Evolutionary conservation across 1,140 invertebrate genomes (phyloP).

Genomic region (Drosophila kikkawai): DNA sequence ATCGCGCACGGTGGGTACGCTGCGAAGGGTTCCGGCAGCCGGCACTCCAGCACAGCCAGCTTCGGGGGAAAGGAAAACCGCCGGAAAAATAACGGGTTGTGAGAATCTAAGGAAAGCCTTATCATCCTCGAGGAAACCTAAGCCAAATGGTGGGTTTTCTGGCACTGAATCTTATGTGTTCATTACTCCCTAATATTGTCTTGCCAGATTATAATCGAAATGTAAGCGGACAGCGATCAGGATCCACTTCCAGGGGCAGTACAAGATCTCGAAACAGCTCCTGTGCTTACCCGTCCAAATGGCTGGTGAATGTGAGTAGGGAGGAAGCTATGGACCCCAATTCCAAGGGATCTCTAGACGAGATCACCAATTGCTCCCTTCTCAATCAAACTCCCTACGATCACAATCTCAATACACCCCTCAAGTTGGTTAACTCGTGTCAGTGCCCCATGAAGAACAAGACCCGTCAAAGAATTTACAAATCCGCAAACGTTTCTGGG

Average conservation of each 20-base stretch:
- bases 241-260: constrained; percentile 29
- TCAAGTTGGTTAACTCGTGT: constrained; percentile 17
- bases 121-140: neutral
- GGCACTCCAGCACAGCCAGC: neutral
- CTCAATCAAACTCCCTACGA: constrained; percentile 53
- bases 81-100: neutral
- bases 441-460: constrained; percentile 16
- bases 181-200: neutral
- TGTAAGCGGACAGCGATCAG: constrained; percentile 15
- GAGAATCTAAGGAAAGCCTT: neutral
- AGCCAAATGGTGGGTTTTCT: constrained; percentile 24
- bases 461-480: neutral
- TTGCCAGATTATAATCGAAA: neutral
- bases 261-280: constrained; percentile 43
- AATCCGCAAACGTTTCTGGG: neutral
- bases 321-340: neutral
- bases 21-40: neutral
- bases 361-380: constrained; percentile 34
- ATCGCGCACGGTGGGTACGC: neutral
- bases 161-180: neutral
- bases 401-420: constrained; percentile 24
- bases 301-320: constrained; percentile 16
- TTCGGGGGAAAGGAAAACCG: constrained; percentile 3
- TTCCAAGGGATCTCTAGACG: neutral
- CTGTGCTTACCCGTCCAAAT: constrained; percentile 53